Evolutionary conservation across 92 coral and sea anemone genomes (phyloP), one percentile per base, ranked within the genome.

Genomic region (Phenganax stokvisi): DNA sequence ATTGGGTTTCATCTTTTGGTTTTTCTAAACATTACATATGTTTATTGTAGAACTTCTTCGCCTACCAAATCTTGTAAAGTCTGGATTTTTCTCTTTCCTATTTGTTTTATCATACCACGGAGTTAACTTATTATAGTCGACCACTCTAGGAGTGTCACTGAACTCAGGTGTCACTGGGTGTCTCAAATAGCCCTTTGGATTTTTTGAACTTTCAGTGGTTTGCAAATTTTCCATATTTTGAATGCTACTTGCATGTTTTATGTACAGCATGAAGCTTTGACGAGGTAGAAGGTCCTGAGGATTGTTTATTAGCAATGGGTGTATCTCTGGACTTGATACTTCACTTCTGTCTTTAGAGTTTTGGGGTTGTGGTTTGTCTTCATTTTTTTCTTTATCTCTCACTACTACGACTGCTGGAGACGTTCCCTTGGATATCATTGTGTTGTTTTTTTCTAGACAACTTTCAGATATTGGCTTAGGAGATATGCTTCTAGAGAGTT

Each of bases 1-100:
- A 59, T 15, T 15, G 10, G 6, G 10, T 15, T 17, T 68, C 7
- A 28, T 68, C n/a, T 3, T 44, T 68, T 28, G 6, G 20, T 30
- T 69, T n/a, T n/a, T 16, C 51, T 73, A 73, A 3, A 56, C 58
- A 53, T 53, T 53, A n/a, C 83, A 79, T 79, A 79, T 79, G 83
- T 79, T 64, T 37, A 79, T 79, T 5, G 83, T 66, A 12, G 83
- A 59, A 15, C 83, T 79, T 79, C 83, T 79, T 64, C 83, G 37
- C 52, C 74, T 63, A 20, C 74, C 74, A 79, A 63, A 79, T 51
- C 83, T 17, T n/a, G 73, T 72, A 31, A 79, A 59, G 28, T 12
- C 12, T n/a, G 69, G 54, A 76, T 59, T 59, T 20, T 30, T 44
- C 8, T 56, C 80, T 56, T 17, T 51, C 51, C 54, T 54, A 30